Conservation (phyloP, 1,140 invertebrate genomes). For the Battus philenor region DNA sequence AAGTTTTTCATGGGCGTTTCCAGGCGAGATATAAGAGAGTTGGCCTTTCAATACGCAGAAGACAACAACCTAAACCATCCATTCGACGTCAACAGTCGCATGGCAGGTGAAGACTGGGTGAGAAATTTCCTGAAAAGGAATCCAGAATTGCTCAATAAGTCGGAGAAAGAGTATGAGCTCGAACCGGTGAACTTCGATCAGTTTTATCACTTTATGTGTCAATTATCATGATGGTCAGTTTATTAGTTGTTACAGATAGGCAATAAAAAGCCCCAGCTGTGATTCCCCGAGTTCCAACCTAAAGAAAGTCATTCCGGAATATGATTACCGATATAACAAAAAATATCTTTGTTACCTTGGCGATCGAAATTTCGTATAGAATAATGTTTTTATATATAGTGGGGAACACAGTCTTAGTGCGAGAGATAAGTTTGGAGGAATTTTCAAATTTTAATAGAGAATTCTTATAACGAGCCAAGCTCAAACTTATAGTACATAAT, state of each 20-base stretch:
- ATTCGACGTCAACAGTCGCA: conserved; percentile 60
- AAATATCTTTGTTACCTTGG: too few species aligned
- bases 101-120: conserved; percentile 71
- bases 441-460: conserved; percentile 11
- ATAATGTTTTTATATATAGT: background rate
- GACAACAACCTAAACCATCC: conserved; percentile 64
- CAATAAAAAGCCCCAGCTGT: background rate
- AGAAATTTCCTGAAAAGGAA: conserved; percentile 68
- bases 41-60: conserved; percentile 67
- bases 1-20: conserved; percentile 67
- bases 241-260: conserved; percentile 18
- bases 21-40: conserved; percentile 59
- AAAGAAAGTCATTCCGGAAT: background rate
- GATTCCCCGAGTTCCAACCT: background rate
- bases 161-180: conserved; percentile 50
- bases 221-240: conserved; percentile 54
- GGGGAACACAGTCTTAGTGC: background rate
- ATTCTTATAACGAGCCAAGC: conserved; percentile 40
- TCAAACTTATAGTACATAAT: conserved; percentile 39
- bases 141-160: conserved; percentile 55
- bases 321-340: background rate
- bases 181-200: conserved; percentile 70
- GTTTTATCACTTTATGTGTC: conserved; percentile 71
- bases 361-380: too few species aligned
- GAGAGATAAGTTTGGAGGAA: conserved; percentile 2